Percentiles rank a stretch among this genome's conserved stretches.
Conservation (phyloP, 1,140 invertebrate genomes). For the Bradysia coprophila region DNA sequence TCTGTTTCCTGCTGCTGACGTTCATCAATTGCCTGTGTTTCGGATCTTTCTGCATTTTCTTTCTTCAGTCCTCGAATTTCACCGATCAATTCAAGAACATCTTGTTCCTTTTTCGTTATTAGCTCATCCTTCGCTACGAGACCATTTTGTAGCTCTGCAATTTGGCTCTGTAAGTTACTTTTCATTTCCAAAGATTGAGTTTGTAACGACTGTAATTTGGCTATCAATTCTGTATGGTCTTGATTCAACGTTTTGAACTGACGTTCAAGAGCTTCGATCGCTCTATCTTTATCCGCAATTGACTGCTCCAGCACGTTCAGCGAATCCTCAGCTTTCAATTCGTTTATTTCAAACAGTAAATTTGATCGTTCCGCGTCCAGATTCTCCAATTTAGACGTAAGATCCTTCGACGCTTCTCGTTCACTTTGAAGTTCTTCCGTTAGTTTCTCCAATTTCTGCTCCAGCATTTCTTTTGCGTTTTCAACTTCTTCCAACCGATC, state of each 20-base stretch:
- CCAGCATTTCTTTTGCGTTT: constrained; percentile 24
- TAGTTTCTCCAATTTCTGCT: constrained; percentile 22
- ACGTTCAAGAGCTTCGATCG: neutral
- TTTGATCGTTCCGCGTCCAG: constrained; percentile 15
- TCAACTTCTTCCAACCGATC: constrained; percentile 19
- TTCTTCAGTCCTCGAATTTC: constrained; percentile 17
- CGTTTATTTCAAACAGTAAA: constrained; percentile 13
- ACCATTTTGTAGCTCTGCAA: constrained; percentile 23
- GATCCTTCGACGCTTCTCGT: constrained; percentile 8
- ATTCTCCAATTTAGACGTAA: constrained; percentile 6
- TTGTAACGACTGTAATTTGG: constrained; percentile 6
- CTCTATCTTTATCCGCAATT: neutral
- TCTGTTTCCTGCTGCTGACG: too few species aligned
- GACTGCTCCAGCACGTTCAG: constrained; percentile 6
- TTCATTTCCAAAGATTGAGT: neutral
- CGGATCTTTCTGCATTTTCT: too few species aligned
- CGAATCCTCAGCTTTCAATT: constrained; percentile 27
- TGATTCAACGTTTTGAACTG: constrained; percentile 6
- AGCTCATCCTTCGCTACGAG: constrained; percentile 16
- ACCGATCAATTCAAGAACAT: constrained; percentile 9
- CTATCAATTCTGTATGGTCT: constrained; percentile 7
- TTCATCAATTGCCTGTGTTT: too few species aligned
- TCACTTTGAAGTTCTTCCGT: constrained; percentile 6
- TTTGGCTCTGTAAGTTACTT: constrained; percentile 7
- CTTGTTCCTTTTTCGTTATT: constrained; percentile 23